Evolutionary conservation across 2,797 vertebrate species (phyloP).

Genomic region (Myripristis jacobus): DNA sequence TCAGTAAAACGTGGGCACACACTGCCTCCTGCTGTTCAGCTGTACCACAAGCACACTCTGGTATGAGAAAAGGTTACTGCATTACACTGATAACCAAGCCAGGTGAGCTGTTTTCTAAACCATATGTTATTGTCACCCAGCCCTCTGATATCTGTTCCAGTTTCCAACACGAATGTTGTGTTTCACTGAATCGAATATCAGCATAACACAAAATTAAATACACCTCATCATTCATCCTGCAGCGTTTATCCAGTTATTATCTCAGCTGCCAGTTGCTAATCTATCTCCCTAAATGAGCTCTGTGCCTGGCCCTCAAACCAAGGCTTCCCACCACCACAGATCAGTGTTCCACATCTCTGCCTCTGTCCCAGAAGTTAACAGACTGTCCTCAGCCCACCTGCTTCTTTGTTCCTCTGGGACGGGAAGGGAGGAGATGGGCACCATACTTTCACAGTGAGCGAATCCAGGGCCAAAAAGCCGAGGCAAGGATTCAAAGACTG

Average conservation of each 20-base stretch:
- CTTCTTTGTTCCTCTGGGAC: slow-evolving; percentile 27
- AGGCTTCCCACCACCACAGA: neutral
- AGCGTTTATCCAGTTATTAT: slow-evolving; percentile 4
- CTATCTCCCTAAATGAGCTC: slow-evolving; percentile 1
- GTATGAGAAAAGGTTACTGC: neutral
- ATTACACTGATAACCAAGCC: neutral
- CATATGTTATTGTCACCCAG: neutral
- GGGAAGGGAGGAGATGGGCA: neutral
- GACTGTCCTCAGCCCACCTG: slow-evolving; percentile 59
- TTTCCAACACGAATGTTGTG: neutral
- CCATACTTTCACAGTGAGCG: neutral
- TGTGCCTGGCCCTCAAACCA: neutral
- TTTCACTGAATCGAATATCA: neutral
- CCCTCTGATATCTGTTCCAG: neutral
- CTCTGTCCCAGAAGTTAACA: slow-evolving; percentile 36
- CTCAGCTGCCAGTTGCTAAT: neutral
- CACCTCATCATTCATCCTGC: neutral
- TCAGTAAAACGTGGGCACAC: slow-evolving; percentile 14
- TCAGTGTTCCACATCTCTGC: slow-evolving; percentile 34
- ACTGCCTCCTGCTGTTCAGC: slow-evolving; percentile 71
- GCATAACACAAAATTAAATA: neutral
- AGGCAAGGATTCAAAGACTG: neutral
- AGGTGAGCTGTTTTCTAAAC: neutral
- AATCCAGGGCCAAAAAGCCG: slow-evolving; percentile 6
- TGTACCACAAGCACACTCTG: slow-evolving; percentile 2